Evolutionary conservation across 2,113 vertebrate genomes (phyloP).

Genomic region (Sturnira hondurensis): DNA sequence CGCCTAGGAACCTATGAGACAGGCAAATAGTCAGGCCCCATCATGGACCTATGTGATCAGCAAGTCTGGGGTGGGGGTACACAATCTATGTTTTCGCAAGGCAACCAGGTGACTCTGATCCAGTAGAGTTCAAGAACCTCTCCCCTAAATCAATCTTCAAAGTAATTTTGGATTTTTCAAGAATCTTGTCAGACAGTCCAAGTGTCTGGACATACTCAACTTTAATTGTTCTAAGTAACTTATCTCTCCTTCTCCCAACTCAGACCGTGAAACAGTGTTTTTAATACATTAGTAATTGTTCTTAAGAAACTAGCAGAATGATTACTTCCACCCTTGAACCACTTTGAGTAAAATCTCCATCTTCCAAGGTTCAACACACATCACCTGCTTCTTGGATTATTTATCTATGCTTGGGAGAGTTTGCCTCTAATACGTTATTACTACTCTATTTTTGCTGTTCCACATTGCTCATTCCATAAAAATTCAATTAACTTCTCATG

Average conservation of each 20-base stretch:
- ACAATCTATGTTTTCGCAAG: not conserved
- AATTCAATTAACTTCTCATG: conserved; percentile 1
- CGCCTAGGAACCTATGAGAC: not conserved
- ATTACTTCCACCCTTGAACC: not conserved
- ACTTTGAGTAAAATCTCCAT: not conserved
- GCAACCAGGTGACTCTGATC: not conserved
- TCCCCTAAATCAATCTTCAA: not conserved
- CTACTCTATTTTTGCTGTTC: not conserved
- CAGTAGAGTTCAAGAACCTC: not conserved
- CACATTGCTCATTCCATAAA: conserved; percentile 21
- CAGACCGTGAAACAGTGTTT: not conserved
- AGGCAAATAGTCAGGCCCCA: not conserved
- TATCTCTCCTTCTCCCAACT: not conserved
- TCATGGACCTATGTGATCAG: not conserved
- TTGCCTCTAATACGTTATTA: not conserved
- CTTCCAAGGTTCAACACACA: not conserved
- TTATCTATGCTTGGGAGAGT: not conserved
- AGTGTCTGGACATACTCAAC: not conserved
- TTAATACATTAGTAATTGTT: not conserved
- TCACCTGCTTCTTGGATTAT: not conserved
- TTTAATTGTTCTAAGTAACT: not conserved
- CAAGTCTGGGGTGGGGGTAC: not conserved
- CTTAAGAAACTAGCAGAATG: not conserved
- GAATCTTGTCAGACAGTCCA: not conserved
- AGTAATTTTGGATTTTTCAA: conserved; percentile 12